Conservation (phyloP, 2,888 invertebrate genomes). For the Griposia aprilina region DNA sequence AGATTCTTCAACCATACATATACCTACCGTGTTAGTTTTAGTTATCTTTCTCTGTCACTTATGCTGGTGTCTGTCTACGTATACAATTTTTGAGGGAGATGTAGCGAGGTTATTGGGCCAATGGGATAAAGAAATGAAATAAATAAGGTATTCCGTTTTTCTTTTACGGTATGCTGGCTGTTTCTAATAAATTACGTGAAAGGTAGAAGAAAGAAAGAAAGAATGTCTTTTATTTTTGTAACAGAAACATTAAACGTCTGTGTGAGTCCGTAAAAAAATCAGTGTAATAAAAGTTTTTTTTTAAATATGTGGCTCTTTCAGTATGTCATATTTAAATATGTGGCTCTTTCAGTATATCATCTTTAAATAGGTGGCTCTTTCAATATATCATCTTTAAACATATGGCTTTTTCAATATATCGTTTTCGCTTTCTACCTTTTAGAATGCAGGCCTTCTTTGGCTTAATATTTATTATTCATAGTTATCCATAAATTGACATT, state of each 20-base stretch:
- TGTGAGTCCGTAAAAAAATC: background rate
- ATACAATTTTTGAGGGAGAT: conserved; percentile 14
- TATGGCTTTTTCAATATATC: background rate
- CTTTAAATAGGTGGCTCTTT: no score
- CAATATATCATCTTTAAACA: no score
- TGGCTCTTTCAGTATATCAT: background rate
- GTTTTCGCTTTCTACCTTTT: background rate
- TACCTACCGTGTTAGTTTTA: background rate
- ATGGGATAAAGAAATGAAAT: background rate
- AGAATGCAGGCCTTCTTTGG: no score
- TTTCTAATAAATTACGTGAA: background rate
- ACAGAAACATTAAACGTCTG: background rate
- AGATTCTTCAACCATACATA: conserved; percentile 21
- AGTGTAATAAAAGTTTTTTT: background rate
- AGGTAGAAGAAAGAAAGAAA: background rate
- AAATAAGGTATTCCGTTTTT: background rate
- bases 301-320: no score
- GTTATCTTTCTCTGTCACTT: conserved; percentile 36
- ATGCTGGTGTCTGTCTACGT: background rate
- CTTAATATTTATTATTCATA: no score
- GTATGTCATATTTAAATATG: no score
- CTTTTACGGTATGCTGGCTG: background rate
- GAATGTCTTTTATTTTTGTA: background rate
- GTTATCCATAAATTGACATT: no score
- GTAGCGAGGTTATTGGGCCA: background rate